These are phyloP conservation scores for Coenonympha arcania DNA, from an alignment of 2,888 invertebrate genomes.

Conservation along the genomic window DNA sequence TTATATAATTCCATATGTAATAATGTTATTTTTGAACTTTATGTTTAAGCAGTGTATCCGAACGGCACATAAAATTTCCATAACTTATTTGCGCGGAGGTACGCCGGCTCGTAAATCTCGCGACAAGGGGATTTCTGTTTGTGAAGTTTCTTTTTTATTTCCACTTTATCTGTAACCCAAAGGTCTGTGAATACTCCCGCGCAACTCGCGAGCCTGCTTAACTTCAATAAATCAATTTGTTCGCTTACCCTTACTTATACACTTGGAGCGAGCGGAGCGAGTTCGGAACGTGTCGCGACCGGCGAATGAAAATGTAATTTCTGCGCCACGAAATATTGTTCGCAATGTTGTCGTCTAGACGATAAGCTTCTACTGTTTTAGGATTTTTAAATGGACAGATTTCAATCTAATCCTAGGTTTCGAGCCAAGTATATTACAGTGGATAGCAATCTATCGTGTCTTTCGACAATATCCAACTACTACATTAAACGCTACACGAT, in stretches of 20 bases:
- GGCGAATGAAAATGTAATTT: constrained; percentile 50
- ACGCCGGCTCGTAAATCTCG: constrained; percentile 71
- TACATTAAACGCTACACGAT: not conserved
- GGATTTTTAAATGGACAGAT: constrained; percentile 5
- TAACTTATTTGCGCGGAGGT: constrained; percentile 66
- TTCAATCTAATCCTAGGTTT: not conserved
- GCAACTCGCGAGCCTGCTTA: constrained; percentile 65
- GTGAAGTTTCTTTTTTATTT: constrained; percentile 73
- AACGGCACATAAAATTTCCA: constrained; percentile 65
- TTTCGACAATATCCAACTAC: not conserved
- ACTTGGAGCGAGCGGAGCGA: constrained; percentile 42
- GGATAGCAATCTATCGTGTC: not conserved
- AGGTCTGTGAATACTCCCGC: constrained; percentile 68
- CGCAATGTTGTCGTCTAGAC: constrained; percentile 4
- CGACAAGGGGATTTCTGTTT: constrained; percentile 72
- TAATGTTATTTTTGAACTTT: not conserved
- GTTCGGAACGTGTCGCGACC: constrained; percentile 56
- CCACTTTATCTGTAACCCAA: constrained; percentile 69
- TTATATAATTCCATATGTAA: not conserved
- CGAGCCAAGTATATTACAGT: not conserved
- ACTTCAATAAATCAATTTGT: constrained; percentile 75
- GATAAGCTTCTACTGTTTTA: constrained; percentile 3
- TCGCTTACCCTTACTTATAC: constrained; percentile 68
- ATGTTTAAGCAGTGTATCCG: constrained; percentile 39
- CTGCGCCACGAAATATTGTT: constrained; percentile 22